Base-by-base conservation (phyloP, 2,113 vertebrate species). In the Grammomys surdaster region DNA sequence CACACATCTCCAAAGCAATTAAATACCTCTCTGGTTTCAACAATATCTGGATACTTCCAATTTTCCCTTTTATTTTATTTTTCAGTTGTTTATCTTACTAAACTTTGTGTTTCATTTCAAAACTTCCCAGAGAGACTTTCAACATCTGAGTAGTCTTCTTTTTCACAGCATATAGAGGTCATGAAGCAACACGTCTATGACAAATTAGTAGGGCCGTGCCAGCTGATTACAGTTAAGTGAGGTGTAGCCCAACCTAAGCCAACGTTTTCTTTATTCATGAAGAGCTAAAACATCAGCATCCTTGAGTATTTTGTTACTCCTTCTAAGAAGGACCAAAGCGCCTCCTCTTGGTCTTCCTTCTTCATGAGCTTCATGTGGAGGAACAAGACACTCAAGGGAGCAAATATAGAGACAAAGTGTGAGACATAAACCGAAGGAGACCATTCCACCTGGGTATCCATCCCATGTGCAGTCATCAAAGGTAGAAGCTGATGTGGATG, bases 11-110 rank as follows among this genome's bases (percentile, higher is more conserved):
- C 33, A 95, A 80, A 84, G 40, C 7, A 24, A 22, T 94, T 69
- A 78, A 63, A 76, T 67, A 80, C 48, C 19, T 77, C 22, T 77
- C 8, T 0, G 0, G 5, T 67, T 94, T 90, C 14, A 2, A 28
- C 56, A 3, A 13, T 48, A 86, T 56, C 5, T 88, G 11, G 3
- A 65, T 54, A 91, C 4, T 58, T 73, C 19, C 28, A 3, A 31
- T 78, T 7, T 77, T 3, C 9, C 9, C 31, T 72, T 9, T 40
- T 17, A 6, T 33, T 13, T 33, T 13, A 3, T 40, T 43, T 58
- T 90, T 28, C 82, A 89, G 88, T 92, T 95, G 78, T 97, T 96
- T 97, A 90, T 91, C 96, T 97, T 94, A 95, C 82, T 43, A 65
- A 75, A 70, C 84, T 72, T 91, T 90, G 75, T 70, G 67, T 80